Base-by-base conservation (phyloP, 2,797 vertebrate genomes). In the Intellagama lesueurii region DNA sequence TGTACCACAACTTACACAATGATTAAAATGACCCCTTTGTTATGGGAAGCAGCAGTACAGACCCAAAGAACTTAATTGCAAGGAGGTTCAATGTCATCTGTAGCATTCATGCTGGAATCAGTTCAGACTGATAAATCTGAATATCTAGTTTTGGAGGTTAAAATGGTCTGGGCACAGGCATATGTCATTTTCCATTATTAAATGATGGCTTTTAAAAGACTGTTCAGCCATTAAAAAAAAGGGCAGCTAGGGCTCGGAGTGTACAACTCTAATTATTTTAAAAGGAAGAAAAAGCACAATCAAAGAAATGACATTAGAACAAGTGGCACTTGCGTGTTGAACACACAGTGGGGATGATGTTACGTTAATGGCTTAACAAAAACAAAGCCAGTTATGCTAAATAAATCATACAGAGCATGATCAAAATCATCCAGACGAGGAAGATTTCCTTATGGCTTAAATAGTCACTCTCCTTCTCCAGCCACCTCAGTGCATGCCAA, bases 1-100 rank as follows among this genome's bases (percentile, higher is more conserved):
- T 92, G 96, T 95, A 96, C 92, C 91, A 89, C 93, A 96, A 96
- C 95, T 92, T 94, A 78, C 85, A 92, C 84, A 90, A 97, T 97
- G 94, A 97, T 97, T 97, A 97, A 97, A 97, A 97, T 96, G 96
- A 96, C 96, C 95, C 95, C 94, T 96, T 95, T 96, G 92, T 95
- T 96, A 96, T 52, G 60, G 88, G 91, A 96, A 95, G 90, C 93
- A 91, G 95, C 35, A 91, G 90, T 92, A 91, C n/a, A 94, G 89
- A 96, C 93, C 87, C 32, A 6, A n/a, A 95, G 92, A 95, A 95
- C 94, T 95, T 96, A 97, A 97, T 95, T 96, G 94, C 86, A 91
- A 91, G 87, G 86, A 96, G 95, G 94, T 95, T 96, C 95, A 97
- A 91, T 94, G 94, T 96, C 96, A 97, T 87, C 92, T 82, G 68